Evolutionary conservation across 1,140 invertebrate genomes (phyloP).

Genomic region (Papilio dardanus): DNA sequence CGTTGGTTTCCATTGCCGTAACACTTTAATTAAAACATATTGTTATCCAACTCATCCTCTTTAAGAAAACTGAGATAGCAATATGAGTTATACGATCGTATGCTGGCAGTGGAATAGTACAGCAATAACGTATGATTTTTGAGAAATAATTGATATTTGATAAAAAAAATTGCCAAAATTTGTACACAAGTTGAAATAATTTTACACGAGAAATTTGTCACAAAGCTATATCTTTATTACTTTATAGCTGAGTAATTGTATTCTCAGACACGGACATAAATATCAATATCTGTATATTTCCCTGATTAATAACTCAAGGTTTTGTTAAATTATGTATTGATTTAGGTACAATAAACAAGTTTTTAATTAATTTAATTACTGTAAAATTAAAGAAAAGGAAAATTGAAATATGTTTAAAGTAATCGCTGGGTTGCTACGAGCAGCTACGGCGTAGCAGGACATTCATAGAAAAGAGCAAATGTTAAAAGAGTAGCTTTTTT

Average conservation of each 20-base stretch:
- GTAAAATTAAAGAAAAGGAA: background rate
- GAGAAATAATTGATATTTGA: too few relatives aligned
- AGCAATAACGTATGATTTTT: background rate
- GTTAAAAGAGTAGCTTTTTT: background rate
- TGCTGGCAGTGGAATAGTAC: background rate
- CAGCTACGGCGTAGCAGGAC: conserved; percentile 52
- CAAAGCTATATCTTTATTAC: too few relatives aligned
- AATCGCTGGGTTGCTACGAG: conserved; percentile 44
- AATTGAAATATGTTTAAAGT: background rate
- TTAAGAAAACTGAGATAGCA: background rate
- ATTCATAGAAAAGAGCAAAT: background rate
- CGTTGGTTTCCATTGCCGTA: background rate
- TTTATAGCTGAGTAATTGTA: background rate
- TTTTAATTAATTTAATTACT: too few relatives aligned
- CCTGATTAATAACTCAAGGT: background rate
- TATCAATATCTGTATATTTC: background rate
- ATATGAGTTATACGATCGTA: background rate
- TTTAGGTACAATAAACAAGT: background rate
- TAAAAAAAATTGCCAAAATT: too few relatives aligned
- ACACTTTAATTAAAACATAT: background rate
- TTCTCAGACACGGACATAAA: background rate
- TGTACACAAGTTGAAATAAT: too few relatives aligned
- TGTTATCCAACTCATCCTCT: background rate
- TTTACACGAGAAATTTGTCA: too few relatives aligned
- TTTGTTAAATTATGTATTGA: background rate